Evolutionary conservation across 2,113 vertebrate species (phyloP).

Genomic region (Mixornis gularis): DNA sequence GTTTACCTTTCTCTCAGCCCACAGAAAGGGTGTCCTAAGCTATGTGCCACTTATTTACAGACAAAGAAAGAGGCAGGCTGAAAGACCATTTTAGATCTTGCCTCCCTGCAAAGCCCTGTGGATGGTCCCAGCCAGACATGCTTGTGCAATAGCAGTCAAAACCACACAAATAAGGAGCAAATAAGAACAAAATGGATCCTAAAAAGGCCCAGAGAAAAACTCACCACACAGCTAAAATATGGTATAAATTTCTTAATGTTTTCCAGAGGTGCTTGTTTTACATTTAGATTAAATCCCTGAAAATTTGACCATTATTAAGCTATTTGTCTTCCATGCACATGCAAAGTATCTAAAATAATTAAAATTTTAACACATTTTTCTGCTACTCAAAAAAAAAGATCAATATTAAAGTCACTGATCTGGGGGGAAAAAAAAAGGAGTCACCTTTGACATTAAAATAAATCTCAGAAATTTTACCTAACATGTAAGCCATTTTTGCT

Average conservation of each 20-base stretch:
- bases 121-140: background rate
- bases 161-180: background rate
- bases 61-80: background rate
- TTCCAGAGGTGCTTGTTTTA: background rate
- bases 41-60: background rate
- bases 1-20: background rate
- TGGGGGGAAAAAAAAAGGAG: background rate
- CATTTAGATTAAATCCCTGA: background rate
- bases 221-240: background rate
- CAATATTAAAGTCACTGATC: background rate
- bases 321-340: background rate
- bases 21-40: background rate
- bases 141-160: background rate
- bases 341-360: background rate
- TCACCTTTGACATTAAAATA: conserved; percentile 14
- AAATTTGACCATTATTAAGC: background rate
- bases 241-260: background rate
- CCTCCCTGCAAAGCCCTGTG: background rate
- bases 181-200: background rate
- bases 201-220: background rate
- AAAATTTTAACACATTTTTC: background rate
- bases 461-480: conserved; percentile 1
- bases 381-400: background rate
- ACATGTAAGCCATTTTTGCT: background rate
- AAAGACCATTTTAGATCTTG: background rate